These are phyloP conservation scores for Romanogobio albipinnatus DNA, from an alignment of 2,113 vertebrate genomes.

Conservation along the genomic window DNA sequence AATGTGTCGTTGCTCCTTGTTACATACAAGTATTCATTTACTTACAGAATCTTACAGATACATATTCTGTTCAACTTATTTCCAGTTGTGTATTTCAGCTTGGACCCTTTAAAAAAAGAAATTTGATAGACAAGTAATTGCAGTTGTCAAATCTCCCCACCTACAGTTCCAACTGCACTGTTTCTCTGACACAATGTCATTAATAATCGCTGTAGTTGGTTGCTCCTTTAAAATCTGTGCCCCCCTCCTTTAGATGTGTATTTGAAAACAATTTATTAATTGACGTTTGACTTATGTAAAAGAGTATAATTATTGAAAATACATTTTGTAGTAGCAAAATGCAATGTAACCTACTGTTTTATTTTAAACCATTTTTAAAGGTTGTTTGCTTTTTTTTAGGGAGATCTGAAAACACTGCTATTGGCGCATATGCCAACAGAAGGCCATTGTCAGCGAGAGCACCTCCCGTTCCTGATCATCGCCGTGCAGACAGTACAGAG, in stretches of 20 bases:
- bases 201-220: neutral
- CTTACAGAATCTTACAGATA: too few relatives aligned
- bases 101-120: neutral
- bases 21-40: too few relatives aligned
- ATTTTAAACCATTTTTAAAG: neutral
- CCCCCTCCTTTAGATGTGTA: neutral
- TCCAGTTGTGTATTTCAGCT: neutral
- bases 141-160: neutral
- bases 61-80: neutral
- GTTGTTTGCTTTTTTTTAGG: neutral
- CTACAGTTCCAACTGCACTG: neutral
- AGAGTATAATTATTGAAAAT: slow-evolving; percentile 2
- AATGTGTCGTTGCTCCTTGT: too few relatives aligned
- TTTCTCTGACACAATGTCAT: slow-evolving; percentile 1
- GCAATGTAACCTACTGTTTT: neutral
- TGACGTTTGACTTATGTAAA: neutral
- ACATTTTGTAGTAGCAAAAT: neutral
- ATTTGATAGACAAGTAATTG: slow-evolving; percentile 7
- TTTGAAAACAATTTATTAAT: neutral
- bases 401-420: neutral
- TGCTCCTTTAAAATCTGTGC: neutral
- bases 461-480: neutral
- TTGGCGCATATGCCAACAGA: neutral
- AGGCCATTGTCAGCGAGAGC: neutral
- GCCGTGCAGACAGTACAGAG: neutral